Evolutionary conservation across 2,888 invertebrate species (phyloP).

Genomic region (Ariolimax columbianus): DNA sequence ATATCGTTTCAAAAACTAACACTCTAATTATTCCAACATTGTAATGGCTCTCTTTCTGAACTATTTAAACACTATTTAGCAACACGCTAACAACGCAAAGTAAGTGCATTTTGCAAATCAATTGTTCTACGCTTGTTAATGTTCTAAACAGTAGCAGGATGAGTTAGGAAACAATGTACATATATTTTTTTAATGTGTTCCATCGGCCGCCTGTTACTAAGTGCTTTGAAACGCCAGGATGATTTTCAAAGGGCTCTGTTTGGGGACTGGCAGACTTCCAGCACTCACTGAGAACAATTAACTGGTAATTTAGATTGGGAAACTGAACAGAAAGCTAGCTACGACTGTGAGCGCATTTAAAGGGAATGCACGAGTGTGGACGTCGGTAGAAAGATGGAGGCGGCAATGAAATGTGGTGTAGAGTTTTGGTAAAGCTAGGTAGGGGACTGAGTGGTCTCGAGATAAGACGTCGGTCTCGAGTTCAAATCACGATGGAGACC

Average conservation of each 20-base stretch:
- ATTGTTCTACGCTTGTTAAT: neutral
- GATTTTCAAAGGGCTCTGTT: constrained; percentile 38
- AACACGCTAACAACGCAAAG: neutral
- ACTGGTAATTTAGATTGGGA: constrained; percentile 47
- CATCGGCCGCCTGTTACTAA: constrained; percentile 26
- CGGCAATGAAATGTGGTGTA: neutral
- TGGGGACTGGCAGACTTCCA: constrained; percentile 18
- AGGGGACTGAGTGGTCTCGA: no score
- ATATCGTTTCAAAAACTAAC: no score
- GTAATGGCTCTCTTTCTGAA: neutral
- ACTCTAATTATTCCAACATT: no score
- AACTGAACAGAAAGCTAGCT: constrained; percentile 11
- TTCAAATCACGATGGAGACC: no score
- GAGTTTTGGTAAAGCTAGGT: no score
- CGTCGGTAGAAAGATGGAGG: neutral
- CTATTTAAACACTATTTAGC: neutral
- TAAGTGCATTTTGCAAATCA: constrained; percentile 14
- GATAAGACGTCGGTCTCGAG: no score
- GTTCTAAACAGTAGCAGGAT: neutral
- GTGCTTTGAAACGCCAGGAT: neutral
- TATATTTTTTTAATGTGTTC: neutral
- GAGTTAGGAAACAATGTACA: constrained; percentile 2
- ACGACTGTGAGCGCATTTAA: neutral
- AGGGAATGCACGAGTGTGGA: neutral
- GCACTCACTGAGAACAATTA: constrained; percentile 46